Conservation (phyloP, 2,113 vertebrate species). For the Rhinolophus ferrumequinum region DNA sequence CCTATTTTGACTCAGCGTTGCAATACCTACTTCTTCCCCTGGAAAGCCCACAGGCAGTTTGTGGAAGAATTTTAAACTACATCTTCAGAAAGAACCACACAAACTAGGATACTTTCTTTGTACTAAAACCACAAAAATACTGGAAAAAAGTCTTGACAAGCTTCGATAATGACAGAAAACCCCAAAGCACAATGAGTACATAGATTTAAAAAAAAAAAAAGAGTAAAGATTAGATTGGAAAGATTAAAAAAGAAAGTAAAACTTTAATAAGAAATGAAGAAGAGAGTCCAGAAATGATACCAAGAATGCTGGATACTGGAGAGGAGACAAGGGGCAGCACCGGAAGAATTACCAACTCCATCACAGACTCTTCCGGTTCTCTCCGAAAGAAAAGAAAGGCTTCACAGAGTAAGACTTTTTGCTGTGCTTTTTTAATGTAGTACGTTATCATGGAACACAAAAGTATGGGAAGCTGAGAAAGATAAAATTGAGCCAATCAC, state of each 20-base stretch:
- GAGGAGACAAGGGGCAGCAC: neutral
- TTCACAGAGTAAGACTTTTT: too few relatives aligned
- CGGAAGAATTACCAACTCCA: too few relatives aligned
- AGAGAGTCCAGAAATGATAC: neutral
- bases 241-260: neutral
- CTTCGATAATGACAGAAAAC: neutral
- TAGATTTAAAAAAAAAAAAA: slow-evolving; percentile 7
- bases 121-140: slow-evolving; percentile 49
- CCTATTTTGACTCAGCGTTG: neutral
- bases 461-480: neutral
- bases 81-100: slow-evolving; percentile 13
- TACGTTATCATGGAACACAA: neutral
- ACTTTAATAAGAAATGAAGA: neutral
- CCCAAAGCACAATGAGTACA: neutral
- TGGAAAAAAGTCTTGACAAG: slow-evolving; percentile 25
- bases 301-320: neutral
- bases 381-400: neutral
- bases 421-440: neutral
- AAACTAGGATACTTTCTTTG: slow-evolving; percentile 22
- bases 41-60: neutral
- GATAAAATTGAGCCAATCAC: neutral
- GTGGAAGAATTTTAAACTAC: neutral
- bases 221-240: neutral
- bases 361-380: neutral
- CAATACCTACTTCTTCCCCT: neutral